Base-by-base conservation (phyloP, 1,140 invertebrate species). In the Hyles euphorbiae region DNA sequence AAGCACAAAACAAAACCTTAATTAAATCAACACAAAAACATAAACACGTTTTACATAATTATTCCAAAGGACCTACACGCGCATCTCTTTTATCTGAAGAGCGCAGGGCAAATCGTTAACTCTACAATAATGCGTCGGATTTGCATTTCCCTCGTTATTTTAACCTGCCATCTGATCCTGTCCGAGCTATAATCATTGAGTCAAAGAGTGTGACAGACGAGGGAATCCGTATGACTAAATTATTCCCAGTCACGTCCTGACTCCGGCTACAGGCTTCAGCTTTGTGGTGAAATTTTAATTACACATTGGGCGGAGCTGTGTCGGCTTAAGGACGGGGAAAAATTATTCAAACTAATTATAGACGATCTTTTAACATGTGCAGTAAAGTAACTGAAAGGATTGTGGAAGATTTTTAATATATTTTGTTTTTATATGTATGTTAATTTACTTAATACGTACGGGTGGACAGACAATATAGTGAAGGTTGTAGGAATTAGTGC, bases 221-320 rank as follows among this genome's bases (percentile, higher is more conserved):
- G 73, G 75, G 72, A 73, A 69, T 69, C 63, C 73, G 65, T 62
- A 65, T 69, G 65, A 70, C 65, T 78, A 72, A 81, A 78, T 83
- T 86, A 86, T 86, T 78, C 83, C 64, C 53, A 68, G 73, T 76
- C 83, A 86, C 81, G 81, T 80, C 6, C 45, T 76, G 56, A 58
- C 69, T 68, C 63, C 63, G 66, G 73, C 63, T 67, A 65, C 66
- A 71, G 70, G 70, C 67, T 76, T 72, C 65, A 56, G 72, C 74
- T 77, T 83, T 82, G 76, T 81, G 74, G 69, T 79, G 80, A 83
- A 83, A 81, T 82, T 83, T 82, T 86, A 83, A 86, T 83, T 75
- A 76, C 53, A 32, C 40, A 54, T 54, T 11, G 53, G 53, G 22
- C 22, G 22, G 22, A 22, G 22, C 22, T 22, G 8, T 40, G 36